A percentile compares a stretch with the other conserved stretches of the same genome.
phyloP scores from a whole-genome alignment of 2,797 vertebrate species.

The Manis crassicaudata region DNA sequence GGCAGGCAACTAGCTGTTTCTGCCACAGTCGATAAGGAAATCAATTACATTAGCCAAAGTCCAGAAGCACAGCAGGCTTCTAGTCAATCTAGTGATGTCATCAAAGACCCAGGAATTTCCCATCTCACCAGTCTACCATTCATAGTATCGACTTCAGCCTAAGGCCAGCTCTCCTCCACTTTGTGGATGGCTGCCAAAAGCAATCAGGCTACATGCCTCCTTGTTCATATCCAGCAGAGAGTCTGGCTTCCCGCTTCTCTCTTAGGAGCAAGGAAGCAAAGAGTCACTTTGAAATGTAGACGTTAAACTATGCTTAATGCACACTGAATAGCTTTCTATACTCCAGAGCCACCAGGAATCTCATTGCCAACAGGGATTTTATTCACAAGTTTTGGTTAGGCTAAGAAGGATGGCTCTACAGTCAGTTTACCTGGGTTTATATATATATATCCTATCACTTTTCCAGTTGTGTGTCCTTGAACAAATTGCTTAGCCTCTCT shows the following conservation, averaged over 20 bases:
- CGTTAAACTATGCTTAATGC: not conserved
- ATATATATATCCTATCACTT: not conserved
- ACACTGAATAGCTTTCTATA: not conserved
- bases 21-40: conserved; percentile 38
- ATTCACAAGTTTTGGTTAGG: not conserved
- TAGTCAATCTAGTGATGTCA: not conserved
- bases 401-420: not conserved
- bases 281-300: conserved; percentile 18
- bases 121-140: not conserved
- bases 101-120: conserved; percentile 6
- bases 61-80: not conserved
- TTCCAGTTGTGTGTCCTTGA: not conserved
- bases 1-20: not conserved
- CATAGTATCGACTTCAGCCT: not conserved
- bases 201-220: not conserved
- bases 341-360: conserved; percentile 19
- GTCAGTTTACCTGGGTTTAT: not conserved
- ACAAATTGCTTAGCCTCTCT: not conserved
- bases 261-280: conserved; percentile 36
- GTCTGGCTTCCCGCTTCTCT: conserved; percentile 13
- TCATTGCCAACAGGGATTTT: conserved; percentile 38
- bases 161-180: not conserved
- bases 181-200: not conserved
- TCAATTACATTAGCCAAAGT: not conserved
- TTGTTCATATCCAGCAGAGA: not conserved